Evolutionary conservation across 2,797 vertebrate genomes (phyloP), one percentile per base, ranked within the genome.

Genomic region (Arrhamphus sclerolepis): DNA sequence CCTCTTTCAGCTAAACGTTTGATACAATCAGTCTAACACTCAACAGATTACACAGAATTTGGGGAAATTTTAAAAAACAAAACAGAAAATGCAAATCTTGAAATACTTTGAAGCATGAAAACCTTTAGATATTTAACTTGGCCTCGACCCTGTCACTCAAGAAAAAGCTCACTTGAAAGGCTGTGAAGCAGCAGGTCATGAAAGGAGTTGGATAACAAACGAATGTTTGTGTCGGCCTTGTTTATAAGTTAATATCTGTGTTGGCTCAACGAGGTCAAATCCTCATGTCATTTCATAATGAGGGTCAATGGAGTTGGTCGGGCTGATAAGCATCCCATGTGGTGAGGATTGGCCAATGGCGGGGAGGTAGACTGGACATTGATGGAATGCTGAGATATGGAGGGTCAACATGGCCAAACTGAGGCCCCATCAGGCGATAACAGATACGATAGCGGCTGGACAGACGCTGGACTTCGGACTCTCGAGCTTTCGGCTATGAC

Each of bases 311-410:
- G 50, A 75, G 70, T 81, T 71, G 77, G 76, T 76, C 75, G 62
- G 63, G 20, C 69, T 81, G 89, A 90, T 91, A 89, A 83, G 58
- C 44, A 41, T 29, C 42, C 69, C 80, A 70, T 72, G 80, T 83
- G 87, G 64, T 26, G 31, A 5, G 48, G 39, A 57, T 41, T 20
- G 65, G 48, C 85, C 83, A 87, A 82, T 86, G 48, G 46, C 57
- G 43, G 2, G 8, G 54, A 63, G 48, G 69, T 56, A 59, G 71
- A 51, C 75, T 67, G 83, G 88, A 81, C 80, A 82, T 75, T 87
- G 90, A 91, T 91, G 82, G 79, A 87, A 70, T 73, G 78, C 49
- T 40, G 63, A 80, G 89, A 92, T 93, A 86, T 77, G 52, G 50
- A 21, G 50, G 65, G 81, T 85, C 88, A 84, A 62, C 61, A 66